These are phyloP conservation scores for Agonopterix subpropinquella DNA, from an alignment of 2,888 invertebrate genomes.

Conservation along the genomic window DNA sequence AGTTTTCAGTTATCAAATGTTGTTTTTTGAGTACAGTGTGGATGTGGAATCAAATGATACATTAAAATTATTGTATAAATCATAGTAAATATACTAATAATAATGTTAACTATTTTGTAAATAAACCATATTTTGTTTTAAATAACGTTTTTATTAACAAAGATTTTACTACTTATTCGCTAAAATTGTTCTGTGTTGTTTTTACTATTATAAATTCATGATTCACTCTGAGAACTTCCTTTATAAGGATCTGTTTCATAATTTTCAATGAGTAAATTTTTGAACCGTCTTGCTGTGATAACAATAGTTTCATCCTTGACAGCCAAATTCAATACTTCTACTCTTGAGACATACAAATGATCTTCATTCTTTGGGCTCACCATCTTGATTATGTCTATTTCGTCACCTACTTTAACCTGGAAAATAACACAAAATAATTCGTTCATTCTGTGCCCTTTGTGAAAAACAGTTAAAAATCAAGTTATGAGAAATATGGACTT, in stretches of 20 bases:
- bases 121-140: no score
- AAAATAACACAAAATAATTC: slow-evolving; percentile 17
- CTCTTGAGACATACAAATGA: slow-evolving; percentile 80
- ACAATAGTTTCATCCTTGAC: slow-evolving; percentile 73
- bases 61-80: no score
- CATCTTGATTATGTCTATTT: slow-evolving; percentile 85
- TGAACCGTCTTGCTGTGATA: slow-evolving; percentile 80
- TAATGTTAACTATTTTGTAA: no score
- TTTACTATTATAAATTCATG: neutral
- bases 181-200: no score
- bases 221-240: slow-evolving; percentile 15
- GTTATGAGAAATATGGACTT: no score
- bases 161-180: no score
- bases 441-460: neutral
- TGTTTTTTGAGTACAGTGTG: no score
- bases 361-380: slow-evolving; percentile 80
- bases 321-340: slow-evolving; percentile 76
- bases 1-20: no score
- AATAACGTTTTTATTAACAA: no score
- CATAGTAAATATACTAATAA: no score
- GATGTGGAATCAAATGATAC: no score
- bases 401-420: slow-evolving; percentile 81
- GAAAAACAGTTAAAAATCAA: neutral
- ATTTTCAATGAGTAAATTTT: slow-evolving; percentile 83
- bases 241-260: slow-evolving; percentile 76